These are phyloP conservation scores for Neodon shergylaensis DNA, from an alignment of 2,113 vertebrate genomes.

Conservation along the genomic window DNA sequence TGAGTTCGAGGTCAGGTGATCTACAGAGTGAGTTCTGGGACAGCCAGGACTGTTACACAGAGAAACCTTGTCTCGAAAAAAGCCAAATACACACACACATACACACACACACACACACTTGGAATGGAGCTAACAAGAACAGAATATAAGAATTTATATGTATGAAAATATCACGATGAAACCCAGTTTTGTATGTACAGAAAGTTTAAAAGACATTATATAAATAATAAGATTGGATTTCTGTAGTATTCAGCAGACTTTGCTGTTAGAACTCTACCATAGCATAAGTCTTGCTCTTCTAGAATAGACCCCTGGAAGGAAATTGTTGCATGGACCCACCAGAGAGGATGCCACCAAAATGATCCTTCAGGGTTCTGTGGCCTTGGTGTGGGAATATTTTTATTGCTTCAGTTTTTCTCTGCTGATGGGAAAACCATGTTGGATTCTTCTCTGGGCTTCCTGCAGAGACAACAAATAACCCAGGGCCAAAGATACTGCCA, in stretches of 20 bases:
- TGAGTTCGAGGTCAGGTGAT: no score
- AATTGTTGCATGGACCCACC: background rate
- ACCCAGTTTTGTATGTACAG: background rate
- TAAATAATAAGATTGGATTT: background rate
- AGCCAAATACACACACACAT: no score
- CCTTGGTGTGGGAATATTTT: background rate
- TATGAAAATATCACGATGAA: background rate
- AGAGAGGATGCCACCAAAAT: constrained; percentile 8
- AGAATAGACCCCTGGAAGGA: background rate
- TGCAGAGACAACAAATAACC: constrained; percentile 46
- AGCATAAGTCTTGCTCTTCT: background rate
- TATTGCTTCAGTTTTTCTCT: constrained; percentile 53
- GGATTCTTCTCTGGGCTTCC: constrained; percentile 15
- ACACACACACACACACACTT: background rate
- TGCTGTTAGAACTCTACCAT: background rate
- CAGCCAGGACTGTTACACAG: no score
- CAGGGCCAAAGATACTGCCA: constrained; percentile 17
- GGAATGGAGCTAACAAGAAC: background rate
- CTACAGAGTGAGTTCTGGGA: no score
- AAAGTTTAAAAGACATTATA: background rate
- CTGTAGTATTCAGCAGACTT: background rate
- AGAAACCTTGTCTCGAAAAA: no score
- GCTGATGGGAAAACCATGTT: constrained; percentile 25
- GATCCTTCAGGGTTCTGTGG: background rate
- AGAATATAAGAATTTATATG: background rate